These are phyloP conservation scores for Neotoma lepida DNA, from an alignment of 2,113 vertebrate genomes.

Conservation along the genomic window DNA sequence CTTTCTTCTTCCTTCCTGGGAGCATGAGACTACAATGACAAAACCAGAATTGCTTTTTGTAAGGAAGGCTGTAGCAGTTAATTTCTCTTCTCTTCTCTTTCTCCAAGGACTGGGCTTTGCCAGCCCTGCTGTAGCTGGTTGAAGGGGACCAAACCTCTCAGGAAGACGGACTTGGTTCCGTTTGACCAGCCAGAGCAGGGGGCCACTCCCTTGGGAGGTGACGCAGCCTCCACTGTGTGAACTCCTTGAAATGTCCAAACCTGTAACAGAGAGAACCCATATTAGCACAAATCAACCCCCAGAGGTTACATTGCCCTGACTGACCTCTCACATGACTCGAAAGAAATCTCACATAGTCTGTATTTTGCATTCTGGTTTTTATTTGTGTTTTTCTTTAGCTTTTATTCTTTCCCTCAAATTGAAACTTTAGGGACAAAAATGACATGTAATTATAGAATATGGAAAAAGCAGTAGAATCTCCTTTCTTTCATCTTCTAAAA, in stretches of 20 bases:
- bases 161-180: conserved; percentile 99
- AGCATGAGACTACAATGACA: not conserved
- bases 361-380: not conserved
- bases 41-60: not conserved
- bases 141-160: conserved; percentile 99
- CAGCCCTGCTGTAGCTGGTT: conserved; percentile 97
- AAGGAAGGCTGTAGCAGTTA: not conserved
- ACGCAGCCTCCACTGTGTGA: not conserved
- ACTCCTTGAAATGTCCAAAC: not conserved
- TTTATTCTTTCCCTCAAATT: conserved; percentile 18
- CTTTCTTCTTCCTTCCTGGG: not conserved
- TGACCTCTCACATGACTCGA: not conserved
- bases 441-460: not conserved
- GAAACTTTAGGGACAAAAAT: not conserved
- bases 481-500: conserved; percentile 22
- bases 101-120: conserved; percentile 69
- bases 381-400: not conserved
- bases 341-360: not conserved
- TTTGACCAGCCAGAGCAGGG: conserved; percentile 99
- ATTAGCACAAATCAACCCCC: not conserved
- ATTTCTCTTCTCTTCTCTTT: conserved; percentile 54
- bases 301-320: not conserved
- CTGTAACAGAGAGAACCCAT: conserved; percentile 76
- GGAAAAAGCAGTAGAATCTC: not conserved
- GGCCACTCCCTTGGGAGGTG: conserved; percentile 66